phyloP scores from a whole-genome alignment of 2,113 vertebrate genomes.

The Dicerorhinus sumatrensis region DNA sequence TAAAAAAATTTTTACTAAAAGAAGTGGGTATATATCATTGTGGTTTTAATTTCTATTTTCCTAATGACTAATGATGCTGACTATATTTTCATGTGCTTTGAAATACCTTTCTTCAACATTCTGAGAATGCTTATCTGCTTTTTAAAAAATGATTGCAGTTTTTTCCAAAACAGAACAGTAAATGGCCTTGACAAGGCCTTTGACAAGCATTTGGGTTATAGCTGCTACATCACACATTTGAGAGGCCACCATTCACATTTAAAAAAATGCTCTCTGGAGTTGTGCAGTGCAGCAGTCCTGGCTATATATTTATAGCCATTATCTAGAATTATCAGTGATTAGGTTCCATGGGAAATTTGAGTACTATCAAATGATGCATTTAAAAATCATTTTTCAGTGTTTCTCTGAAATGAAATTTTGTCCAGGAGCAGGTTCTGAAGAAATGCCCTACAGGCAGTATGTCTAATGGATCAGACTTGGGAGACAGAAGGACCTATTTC shows the following conservation, averaged over 20 bases:
- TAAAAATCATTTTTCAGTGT: constrained; percentile 24
- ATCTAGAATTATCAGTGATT: neutral
- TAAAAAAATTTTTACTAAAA: neutral
- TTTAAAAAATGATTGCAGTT: constrained; percentile 12
- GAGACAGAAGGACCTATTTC: constrained; percentile 2
- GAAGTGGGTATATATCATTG: neutral
- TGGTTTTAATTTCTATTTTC: neutral
- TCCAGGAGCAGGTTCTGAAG: constrained; percentile 30
- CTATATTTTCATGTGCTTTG: constrained; percentile 34
- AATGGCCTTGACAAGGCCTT: neutral
- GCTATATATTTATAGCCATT: constrained; percentile 6
- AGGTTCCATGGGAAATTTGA: constrained; percentile 16
- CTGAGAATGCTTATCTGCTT: neutral
- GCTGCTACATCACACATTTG: neutral
- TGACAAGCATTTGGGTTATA: neutral
- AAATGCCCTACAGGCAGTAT: neutral
- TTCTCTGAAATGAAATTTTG: constrained; percentile 41
- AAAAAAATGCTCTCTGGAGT: neutral
- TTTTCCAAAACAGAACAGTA: neutral
- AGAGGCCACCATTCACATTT: neutral
- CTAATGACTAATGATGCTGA: neutral
- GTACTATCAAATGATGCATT: constrained; percentile 9
- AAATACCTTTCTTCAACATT: constrained; percentile 11
- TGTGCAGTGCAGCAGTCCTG: neutral
- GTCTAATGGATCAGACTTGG: constrained; percentile 19